Evolutionary conservation across 2,888 invertebrate genomes (phyloP), one percentile per base, ranked within the genome.

Genomic region (Nasonovia ribisnigri): DNA sequence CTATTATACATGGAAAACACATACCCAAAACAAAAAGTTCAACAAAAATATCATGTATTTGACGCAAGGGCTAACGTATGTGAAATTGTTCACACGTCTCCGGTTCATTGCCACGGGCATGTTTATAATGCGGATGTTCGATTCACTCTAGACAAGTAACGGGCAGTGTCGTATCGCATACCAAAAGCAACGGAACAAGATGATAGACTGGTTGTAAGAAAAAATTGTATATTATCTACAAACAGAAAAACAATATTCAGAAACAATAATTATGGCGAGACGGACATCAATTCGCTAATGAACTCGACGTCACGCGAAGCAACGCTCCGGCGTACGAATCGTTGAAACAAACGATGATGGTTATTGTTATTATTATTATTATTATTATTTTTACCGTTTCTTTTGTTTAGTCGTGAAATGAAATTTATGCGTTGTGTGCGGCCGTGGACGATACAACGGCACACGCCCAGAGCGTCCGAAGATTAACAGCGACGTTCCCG

Each of bases 21-120:
- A 97, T 96, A 98, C 98, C 98, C 98, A 98, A 96, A 98, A 98
- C 95, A 98, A 96, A 95, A 98, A 98, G 96, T 98, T 98, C 95
- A 98, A 96, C 95, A 98, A 96, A 96, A 98, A 98, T 96, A 98
- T 98, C 96, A 98, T 97, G 96, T 98, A 98, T 96, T 98, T 98
- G 91, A 98, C 97, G 96, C 98, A 98, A 90, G 98, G 97, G 96
- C 98, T 98, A 95, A 98, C 98, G 95, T 98, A 98, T 4, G 97
- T 97, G 95, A 97, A 97, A 90, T 93, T 93, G n/a, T 26, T 93
- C 51, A 93, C 93, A 20, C 90, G 93, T 93, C 93, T 90, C 6
- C 90, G 84, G 24, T 93, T 90, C 93, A 93, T 93, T 86, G 93
- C 90, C 13, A 90, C 90, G 3, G 92, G 92, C 94, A 92, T 89